Evolutionary conservation across 35 echinoderm and acorn worm genomes (phyloP).

Genomic region (Anneissia japonica): DNA sequence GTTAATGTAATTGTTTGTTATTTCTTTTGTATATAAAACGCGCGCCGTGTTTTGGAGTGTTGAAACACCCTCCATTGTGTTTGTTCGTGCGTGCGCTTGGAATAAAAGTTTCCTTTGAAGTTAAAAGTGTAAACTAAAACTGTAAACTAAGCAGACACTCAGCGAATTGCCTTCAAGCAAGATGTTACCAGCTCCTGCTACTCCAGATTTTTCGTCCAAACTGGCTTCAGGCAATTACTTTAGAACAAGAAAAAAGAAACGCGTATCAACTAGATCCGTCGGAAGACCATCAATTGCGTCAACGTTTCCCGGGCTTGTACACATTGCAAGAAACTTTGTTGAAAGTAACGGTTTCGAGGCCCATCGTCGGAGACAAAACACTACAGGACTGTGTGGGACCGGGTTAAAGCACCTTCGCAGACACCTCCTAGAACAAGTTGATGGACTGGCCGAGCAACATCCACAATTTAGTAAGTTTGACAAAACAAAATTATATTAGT

Average conservation of each 20-base stretch:
- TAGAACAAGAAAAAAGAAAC: neutral
- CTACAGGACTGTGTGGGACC: conserved; percentile 37
- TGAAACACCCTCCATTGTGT: too few relatives aligned
- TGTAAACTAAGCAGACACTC: neutral
- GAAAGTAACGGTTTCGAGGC: conserved; percentile 55
- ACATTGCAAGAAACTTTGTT: conserved; percentile 37
- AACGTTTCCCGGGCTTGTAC: neutral
- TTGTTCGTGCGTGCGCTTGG: too few relatives aligned
- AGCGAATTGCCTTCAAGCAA: neutral
- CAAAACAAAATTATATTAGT: too few relatives aligned
- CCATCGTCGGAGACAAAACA: conserved; percentile 36
- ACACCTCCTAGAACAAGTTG: conserved; percentile 23
- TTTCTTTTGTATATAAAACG: too few relatives aligned
- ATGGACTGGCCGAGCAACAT: conserved; percentile 15
- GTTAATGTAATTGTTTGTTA: too few relatives aligned
- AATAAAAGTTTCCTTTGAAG: neutral
- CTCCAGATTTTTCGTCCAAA: neutral
- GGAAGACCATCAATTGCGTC: neutral
- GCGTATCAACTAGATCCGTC: neutral
- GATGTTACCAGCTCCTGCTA: neutral
- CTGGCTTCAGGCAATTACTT: neutral
- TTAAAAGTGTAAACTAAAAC: neutral
- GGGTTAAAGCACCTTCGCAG: conserved; percentile 39
- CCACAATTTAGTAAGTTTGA: conserved; percentile 19
- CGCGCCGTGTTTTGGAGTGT: too few relatives aligned